Base-by-base conservation (phyloP, 2,888 invertebrate genomes). In the Ochropacha duplaris region DNA sequence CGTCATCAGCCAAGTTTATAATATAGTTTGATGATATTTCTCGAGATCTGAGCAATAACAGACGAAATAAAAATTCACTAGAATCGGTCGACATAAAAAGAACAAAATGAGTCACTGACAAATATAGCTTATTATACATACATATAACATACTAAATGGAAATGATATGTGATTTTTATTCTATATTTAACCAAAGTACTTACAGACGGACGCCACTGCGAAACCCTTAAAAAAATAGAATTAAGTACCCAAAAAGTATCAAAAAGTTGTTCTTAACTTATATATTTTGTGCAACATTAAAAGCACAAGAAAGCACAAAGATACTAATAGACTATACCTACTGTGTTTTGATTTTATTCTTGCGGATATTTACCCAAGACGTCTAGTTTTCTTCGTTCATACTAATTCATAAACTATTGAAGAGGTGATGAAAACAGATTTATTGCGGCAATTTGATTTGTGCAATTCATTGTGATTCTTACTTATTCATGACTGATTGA, bases 41-140 rank as follows among this genome's bases (percentile, higher is more conserved):
- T 54, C 60, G 58, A 58, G 60, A 59, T 59, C 61, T 68, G 68
- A 74, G 68, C 64, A 70, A 69, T 71, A 59, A 56, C 34, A 69
- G 67, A 62, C 61, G 55, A 65, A 73, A 72, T 74, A 68, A 76
- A 74, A 71, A 65, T 57, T 59, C 58, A 58, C 55, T 61, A 59
- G 68, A 57, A 60, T 59, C 64, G 57, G 61, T 60, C 64, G 57
- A 67, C 61, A 60, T 59, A 63, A 63, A 4, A 66, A 68, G 50
- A 59, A 66, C 57, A 49, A 31, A 52, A 52, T 52, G 52, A 52
- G 22, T 52, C 52, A 52, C 52, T n/a, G 1, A 26, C 50, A 26
- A 50, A 16, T 50, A 51, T 31, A 51, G 11, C 19, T 22, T 22
- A n/a, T 14, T 4, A 24, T n/a, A 50, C 50, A n/a, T 50, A 22